Conservation (phyloP, 2,113 vertebrate genomes). For the Burhinus bistriatus region DNA sequence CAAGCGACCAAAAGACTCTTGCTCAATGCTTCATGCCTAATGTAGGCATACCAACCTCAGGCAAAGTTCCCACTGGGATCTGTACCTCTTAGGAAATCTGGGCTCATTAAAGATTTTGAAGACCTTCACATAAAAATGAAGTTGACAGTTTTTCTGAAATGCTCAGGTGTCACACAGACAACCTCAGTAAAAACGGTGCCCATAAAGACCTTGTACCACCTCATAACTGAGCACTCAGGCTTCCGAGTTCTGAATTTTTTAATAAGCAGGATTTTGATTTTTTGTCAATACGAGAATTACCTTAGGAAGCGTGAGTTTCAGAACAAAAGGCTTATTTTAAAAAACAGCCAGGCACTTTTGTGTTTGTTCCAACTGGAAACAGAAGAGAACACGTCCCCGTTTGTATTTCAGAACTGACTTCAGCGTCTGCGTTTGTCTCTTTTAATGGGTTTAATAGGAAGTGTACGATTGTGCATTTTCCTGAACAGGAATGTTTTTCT, state of each 20-base stretch:
- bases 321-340: background rate
- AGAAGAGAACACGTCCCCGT: background rate
- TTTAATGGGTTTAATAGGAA: background rate
- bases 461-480: background rate
- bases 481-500: background rate
- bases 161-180: background rate
- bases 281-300: background rate
- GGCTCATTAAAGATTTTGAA: background rate
- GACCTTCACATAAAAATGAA: background rate
- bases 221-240: fast-evolving
- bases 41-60: background rate
- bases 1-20: background rate
- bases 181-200: background rate
- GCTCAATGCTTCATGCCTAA: background rate
- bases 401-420: background rate
- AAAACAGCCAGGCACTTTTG: background rate
- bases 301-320: background rate
- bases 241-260: fast-evolving
- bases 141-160: background rate
- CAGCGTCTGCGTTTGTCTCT: background rate
- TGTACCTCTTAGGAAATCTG: background rate
- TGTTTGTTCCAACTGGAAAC: background rate
- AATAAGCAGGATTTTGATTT: background rate
- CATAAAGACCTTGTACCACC: background rate
- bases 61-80: background rate